Conservation (phyloP, 2,113 vertebrate genomes). For the Dipodomys stephensi region DNA sequence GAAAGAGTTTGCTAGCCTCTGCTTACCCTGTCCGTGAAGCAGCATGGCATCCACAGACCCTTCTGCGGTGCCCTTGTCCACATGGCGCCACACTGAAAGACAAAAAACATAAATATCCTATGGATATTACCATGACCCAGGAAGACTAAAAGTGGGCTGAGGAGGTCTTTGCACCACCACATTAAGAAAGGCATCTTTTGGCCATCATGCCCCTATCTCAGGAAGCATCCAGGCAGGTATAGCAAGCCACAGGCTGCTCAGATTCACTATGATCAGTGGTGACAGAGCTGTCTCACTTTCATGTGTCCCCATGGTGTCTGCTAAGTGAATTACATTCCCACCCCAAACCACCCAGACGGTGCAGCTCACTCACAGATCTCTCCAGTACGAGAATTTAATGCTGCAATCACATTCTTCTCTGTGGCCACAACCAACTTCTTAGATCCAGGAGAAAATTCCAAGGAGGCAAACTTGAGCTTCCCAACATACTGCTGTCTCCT, state of each 20-base stretch:
- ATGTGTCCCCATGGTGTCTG: no score
- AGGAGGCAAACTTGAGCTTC: conserved; percentile 93
- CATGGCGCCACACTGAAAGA: conserved; percentile 95
- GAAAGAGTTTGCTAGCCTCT: neutral
- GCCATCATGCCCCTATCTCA: neutral
- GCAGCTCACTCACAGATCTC: conserved; percentile 92
- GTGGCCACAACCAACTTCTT: conserved; percentile 96
- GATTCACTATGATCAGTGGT: neutral
- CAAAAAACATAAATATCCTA: neutral
- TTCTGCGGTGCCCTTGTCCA: conserved; percentile 93
- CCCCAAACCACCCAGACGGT: neutral
- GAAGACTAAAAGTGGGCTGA: no score
- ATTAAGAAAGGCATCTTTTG: neutral
- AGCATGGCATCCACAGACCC: conserved; percentile 93
- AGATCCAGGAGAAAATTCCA: conserved; percentile 93
- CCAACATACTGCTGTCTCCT: conserved; percentile 98
- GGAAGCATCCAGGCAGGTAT: neutral
- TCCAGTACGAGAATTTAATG: conserved; percentile 94
- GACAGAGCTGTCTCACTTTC: no score
- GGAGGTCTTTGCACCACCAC: neutral
- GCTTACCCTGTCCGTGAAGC: conserved; percentile 93
- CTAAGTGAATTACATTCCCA: neutral
- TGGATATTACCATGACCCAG: neutral
- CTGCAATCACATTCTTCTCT: conserved; percentile 95
- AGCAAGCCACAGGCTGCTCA: neutral